Base-by-base conservation (phyloP, 2,113 vertebrate genomes). In the Centropristis striata region DNA sequence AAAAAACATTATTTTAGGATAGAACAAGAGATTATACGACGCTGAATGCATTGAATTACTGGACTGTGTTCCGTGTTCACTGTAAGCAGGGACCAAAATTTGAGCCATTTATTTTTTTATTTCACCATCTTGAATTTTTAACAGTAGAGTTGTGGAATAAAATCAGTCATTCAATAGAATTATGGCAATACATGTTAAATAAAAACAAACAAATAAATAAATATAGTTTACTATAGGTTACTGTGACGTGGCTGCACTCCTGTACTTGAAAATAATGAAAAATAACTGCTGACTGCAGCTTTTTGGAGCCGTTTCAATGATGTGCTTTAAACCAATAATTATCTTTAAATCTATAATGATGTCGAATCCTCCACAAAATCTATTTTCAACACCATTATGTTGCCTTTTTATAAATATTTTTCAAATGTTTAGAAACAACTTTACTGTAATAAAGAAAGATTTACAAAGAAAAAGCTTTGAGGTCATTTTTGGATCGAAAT, bases 301-400 rank as follows among this genome's bases (percentile, higher is more conserved):
- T 42, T 8, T 5, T 36, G 23, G 23, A 74, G 47, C 18, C 37
- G 46, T 44, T 53, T 73, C 53, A 67, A n/a, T 71, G 57, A 10
- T 36, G 9, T 4, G 41, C 28, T 58, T 15, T 23, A 25, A 74
- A 39, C n/a, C 21, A 39, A 47, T 61, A 68, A 61, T 61, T 42
- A 41, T 5, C 14, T 9, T 60, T 14, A 18, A 46, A 46, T 16
- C 7, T 36, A 25, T n/a, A 57, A 47, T 66, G n/a, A 54, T n/a
- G 50, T 9, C 25, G 4, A 57, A 12, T 16, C 32, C 18, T 42
- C 2, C 41, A 4, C 9, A 32, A 42, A 68, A 44, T 60, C 9
- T 36, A 1, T 36, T 28, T 28, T 49, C 27, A 36, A n/a, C 57
- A 9, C 37, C 9, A 25, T 25, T 42, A 14, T 8, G 11, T 46